Percentiles rank a stretch among this genome's conserved stretches.
These are phyloP conservation scores for Podarcis raffonei DNA, from an alignment of 2,113 vertebrate genomes.

Conservation along the genomic window DNA sequence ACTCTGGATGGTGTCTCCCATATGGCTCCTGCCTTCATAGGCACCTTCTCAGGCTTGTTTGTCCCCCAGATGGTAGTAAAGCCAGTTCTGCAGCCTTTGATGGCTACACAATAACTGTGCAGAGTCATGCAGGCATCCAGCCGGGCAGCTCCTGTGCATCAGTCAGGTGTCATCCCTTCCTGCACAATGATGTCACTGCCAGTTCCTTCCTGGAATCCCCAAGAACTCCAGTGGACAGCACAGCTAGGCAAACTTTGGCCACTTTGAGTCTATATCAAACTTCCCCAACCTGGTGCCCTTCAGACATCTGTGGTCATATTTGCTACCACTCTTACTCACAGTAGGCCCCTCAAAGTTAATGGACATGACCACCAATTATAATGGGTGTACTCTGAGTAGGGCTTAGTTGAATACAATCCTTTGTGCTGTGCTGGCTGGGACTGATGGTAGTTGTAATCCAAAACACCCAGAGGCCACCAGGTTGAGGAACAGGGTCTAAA, in stretches of 20 bases:
- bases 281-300: too few species aligned
- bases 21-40: not conserved
- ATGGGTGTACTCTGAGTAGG: too few species aligned
- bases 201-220: not conserved
- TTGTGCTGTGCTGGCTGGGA: too few species aligned
- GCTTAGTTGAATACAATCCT: too few species aligned
- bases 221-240: not conserved
- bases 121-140: not conserved
- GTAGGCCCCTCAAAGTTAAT: too few species aligned
- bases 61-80: not conserved
- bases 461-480: too few species aligned
- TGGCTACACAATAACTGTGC: not conserved
- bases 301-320: too few species aligned
- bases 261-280: too few species aligned
- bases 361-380: too few species aligned
- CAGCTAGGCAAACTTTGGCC: not conserved
- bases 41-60: not conserved
- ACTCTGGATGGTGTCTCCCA: fast-evolving
- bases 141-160: not conserved
- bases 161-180: not conserved
- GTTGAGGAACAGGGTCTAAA: too few species aligned
- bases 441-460: too few species aligned
- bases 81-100: not conserved
- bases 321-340: too few species aligned
- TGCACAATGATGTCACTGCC: not conserved